A percentile compares a stretch with the other conserved stretches of the same genome.
These are phyloP conservation scores for Campylorhamphus procurvoides DNA, from an alignment of 2,113 vertebrate species.

Conservation along the genomic window DNA sequence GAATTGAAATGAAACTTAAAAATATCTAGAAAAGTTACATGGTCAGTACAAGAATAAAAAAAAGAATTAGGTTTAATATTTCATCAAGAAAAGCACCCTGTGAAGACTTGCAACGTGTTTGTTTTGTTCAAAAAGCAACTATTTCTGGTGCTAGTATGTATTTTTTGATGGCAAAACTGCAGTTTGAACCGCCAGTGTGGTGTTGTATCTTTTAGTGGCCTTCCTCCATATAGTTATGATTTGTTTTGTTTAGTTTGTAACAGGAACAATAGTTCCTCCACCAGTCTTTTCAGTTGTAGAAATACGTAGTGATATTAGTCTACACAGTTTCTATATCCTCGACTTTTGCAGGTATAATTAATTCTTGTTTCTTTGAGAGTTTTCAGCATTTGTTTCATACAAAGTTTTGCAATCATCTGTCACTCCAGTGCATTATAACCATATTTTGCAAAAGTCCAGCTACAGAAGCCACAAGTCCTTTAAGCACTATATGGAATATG, in stretches of 20 bases:
- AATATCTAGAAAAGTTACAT: not conserved
- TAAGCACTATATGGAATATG: not conserved
- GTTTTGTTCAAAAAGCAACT: slow-evolving; percentile 53
- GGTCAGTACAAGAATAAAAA: not conserved
- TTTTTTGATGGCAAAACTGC: slow-evolving; percentile 31
- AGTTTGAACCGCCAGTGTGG: slow-evolving; percentile 12
- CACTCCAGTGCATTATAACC: not conserved
- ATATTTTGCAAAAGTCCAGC: not conserved
- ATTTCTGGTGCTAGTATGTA: slow-evolving; percentile 62
- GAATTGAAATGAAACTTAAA: not conserved
- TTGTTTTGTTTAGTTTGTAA: slow-evolving; percentile 46
- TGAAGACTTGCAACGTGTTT: slow-evolving; percentile 49
- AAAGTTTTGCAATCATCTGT: not conserved
- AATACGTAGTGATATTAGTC: not conserved
- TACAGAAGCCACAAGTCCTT: not conserved
- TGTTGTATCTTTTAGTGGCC: slow-evolving; percentile 51
- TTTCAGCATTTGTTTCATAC: slow-evolving; percentile 27
- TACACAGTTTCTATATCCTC: not conserved
- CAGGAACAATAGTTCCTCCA: slow-evolving; percentile 14
- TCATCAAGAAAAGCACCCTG: slow-evolving; percentile 29
- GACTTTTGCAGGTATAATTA: not conserved
- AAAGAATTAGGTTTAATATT: not conserved
- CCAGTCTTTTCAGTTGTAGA: slow-evolving; percentile 40
- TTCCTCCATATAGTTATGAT: slow-evolving; percentile 55
- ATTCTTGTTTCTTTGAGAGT: slow-evolving; percentile 41